Evolutionary conservation across 2,797 vertebrate genomes (phyloP).

Genomic region (Cheirogaleus major): DNA sequence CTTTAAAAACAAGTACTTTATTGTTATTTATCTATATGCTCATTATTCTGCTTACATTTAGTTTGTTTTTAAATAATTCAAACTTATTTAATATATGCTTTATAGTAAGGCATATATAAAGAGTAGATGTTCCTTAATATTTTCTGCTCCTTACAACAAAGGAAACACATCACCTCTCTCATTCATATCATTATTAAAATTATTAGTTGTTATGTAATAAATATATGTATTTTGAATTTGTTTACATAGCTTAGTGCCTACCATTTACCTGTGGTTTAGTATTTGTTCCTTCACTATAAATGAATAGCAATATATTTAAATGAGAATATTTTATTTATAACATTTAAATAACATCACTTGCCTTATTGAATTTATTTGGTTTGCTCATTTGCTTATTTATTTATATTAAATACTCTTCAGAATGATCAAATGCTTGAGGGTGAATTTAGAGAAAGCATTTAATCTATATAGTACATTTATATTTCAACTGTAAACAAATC

Average conservation of each 20-base stretch:
- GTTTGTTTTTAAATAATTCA: not conserved
- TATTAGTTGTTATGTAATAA: not conserved
- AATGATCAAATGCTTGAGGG: not conserved
- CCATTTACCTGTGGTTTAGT: not conserved
- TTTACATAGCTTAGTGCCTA: not conserved
- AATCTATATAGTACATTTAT: not conserved
- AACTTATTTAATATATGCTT: not conserved
- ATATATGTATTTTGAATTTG: not conserved
- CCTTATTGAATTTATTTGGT: not conserved
- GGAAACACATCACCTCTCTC: not conserved
- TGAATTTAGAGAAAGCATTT: not conserved
- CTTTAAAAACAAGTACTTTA: not conserved
- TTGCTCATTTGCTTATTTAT: not conserved
- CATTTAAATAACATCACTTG: not conserved
- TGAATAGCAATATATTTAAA: not conserved
- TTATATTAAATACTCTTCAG: not conserved
- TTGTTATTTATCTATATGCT: not conserved
- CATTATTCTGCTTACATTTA: not conserved
- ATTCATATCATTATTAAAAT: not conserved
- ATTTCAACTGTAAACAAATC: not conserved
- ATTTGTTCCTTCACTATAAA: not conserved
- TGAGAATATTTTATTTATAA: not conserved
- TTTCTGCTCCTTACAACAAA: not conserved
- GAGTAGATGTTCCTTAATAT: not conserved
- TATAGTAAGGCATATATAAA: not conserved